Conservation (phyloP, 2,797 vertebrate species). For the Acanthopagrus latus region DNA sequence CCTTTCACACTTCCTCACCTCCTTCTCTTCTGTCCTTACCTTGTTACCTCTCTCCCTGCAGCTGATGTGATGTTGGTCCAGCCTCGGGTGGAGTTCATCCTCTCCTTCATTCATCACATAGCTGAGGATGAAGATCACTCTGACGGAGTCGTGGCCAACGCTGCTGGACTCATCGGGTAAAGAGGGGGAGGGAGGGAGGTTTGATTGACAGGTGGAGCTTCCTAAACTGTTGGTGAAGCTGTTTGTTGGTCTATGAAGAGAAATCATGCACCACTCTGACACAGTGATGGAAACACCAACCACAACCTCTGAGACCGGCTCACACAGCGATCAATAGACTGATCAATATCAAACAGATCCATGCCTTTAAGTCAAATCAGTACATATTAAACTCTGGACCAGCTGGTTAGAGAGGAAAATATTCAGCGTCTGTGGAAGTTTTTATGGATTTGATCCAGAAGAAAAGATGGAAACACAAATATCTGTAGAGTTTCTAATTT, state of each 20-base stretch:
- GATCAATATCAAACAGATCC: no score
- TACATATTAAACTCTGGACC: no score
- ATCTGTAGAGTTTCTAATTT: no score
- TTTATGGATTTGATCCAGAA: no score
- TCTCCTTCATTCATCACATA: constrained; percentile 98
- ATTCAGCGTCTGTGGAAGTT: no score
- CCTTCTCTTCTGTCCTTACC: no score
- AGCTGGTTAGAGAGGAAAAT: no score
- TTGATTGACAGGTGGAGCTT: neutral
- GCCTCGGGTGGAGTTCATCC: constrained; percentile 97
- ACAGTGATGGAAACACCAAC: constrained; percentile 30
- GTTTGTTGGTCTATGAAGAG: constrained; percentile 48
- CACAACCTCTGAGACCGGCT: constrained; percentile 43
- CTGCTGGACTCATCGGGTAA: constrained; percentile 96
- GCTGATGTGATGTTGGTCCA: constrained; percentile 98
- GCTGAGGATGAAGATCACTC: constrained; percentile 97
- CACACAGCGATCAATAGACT: no score
- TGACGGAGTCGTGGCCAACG: constrained; percentile 94
- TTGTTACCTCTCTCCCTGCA: constrained; percentile 55
- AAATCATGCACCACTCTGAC: constrained; percentile 63
- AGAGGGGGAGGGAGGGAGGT: constrained; percentile 2
- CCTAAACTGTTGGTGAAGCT: no score
- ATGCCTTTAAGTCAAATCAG: no score
- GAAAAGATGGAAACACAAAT: no score
- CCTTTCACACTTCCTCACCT: neutral